Evolutionary conservation across 2,888 invertebrate species (phyloP).

Genomic region (Troides oblongomaculatus): DNA sequence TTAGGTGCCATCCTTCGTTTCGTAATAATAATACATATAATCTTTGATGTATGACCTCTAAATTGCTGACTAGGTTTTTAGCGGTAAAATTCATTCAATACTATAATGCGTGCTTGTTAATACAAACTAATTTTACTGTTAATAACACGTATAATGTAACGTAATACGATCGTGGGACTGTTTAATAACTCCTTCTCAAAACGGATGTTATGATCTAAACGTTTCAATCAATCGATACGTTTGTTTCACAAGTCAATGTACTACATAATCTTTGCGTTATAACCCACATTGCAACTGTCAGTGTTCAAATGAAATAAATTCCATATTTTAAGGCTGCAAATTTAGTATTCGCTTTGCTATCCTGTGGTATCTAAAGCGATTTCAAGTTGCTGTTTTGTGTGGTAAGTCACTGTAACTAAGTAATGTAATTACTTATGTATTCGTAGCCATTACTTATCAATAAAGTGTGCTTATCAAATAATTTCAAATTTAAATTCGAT

Average conservation of each 20-base stretch:
- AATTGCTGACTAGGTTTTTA: not conserved
- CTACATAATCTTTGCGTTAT: not conserved
- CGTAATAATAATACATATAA: not conserved
- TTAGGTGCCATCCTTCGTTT: not conserved
- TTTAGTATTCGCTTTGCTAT: not conserved
- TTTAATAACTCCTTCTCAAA: not conserved
- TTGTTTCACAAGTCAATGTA: not conserved
- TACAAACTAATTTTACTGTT: not conserved
- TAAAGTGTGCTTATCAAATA: not conserved
- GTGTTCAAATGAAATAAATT: not conserved
- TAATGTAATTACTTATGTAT: not conserved
- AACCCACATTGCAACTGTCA: not conserved
- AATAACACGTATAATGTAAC: not conserved
- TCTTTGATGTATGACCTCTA: not conserved
- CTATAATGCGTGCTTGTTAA: not conserved
- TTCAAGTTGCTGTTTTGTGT: not conserved
- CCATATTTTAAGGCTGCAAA: not conserved
- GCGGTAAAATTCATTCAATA: not conserved
- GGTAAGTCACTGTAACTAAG: not conserved
- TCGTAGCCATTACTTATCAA: not conserved
- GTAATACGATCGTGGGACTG: not conserved
- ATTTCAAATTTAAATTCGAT: not conserved
- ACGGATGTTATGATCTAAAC: slow-evolving; percentile 5
- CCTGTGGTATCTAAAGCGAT: not conserved
- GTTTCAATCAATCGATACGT: not conserved